phyloP scores from a whole-genome alignment of 1,140 invertebrate genomes.

The Pachyrhynchus sulphureomaculatus region DNA sequence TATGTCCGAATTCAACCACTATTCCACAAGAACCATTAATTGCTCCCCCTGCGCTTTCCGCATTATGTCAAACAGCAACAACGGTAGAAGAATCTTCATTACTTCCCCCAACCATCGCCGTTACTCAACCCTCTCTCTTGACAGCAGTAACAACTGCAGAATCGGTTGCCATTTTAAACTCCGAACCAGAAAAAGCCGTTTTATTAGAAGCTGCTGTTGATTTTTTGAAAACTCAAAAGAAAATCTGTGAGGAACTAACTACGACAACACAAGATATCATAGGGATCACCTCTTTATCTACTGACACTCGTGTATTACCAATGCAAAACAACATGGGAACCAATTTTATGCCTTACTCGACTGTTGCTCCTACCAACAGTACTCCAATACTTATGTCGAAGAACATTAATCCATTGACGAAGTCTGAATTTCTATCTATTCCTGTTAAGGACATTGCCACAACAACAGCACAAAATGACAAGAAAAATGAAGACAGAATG shows the following conservation, averaged over 20 bases:
- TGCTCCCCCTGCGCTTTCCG: slow-evolving; percentile 25
- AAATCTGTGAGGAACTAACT: slow-evolving; percentile 33
- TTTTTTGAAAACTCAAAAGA: slow-evolving; percentile 53
- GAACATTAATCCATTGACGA: slow-evolving; percentile 15
- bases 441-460: slow-evolving; percentile 38
- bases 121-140: slow-evolving; percentile 19
- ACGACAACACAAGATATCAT: slow-evolving; percentile 22
- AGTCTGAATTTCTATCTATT: slow-evolving; percentile 38
- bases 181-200: slow-evolving; percentile 67
- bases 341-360: slow-evolving; percentile 34
- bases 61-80: slow-evolving; percentile 33
- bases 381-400: slow-evolving; percentile 9
- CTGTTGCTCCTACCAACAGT: slow-evolving; percentile 7
- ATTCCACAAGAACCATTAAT: slow-evolving; percentile 48
- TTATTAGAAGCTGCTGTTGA: slow-evolving; percentile 65
- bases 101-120: slow-evolving; percentile 28
- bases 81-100: slow-evolving; percentile 16
- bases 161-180: slow-evolving; percentile 48
- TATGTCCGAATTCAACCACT: slow-evolving; percentile 49
- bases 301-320: slow-evolving; percentile 16
- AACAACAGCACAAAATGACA: slow-evolving; percentile 23
- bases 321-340: slow-evolving; percentile 34
- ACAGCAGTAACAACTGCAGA: slow-evolving; percentile 46
- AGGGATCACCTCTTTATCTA: background rate
- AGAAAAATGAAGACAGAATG: slow-evolving; percentile 53